Evolutionary conservation across 1,140 invertebrate genomes (phyloP), one percentile per base, ranked within the genome.

Genomic region (Antheraea mylitta): DNA sequence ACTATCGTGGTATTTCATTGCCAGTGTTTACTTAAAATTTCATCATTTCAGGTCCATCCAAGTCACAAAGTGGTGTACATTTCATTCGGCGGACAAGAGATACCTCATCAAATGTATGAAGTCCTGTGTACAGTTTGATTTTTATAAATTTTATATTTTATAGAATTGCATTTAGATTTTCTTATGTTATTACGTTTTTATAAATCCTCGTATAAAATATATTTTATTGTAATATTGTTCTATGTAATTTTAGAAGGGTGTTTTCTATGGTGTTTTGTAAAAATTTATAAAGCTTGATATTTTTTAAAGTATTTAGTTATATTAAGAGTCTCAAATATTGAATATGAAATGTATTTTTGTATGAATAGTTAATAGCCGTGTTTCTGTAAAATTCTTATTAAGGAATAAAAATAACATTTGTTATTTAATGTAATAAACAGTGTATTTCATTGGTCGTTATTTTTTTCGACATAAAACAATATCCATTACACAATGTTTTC

Each of bases 1-100:
- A 30, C 22, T 30, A 53, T 53, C 10, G 10, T 53, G 10, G 1
- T 53, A 13, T 53, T n/a, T 53, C 0, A 53, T 53, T 19, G 18
- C 1, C 22, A 30, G 22, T 30, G 4, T 30, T 30, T 30, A 1
- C 22, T 30, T 30, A 30, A 30, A 30, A 60, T 61, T 66, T 59
- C 78, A 69, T 70, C 45, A 73, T 92, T 90, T 30, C 84, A 95
- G 93, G 89, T 96, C n/a, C 95, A 96, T 77, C 94, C 94, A 0
- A 95, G 94, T 66, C 96, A 96, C 77, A 94, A 94, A 45, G 93
- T 88, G 16, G 90, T 96, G 45, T 97, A 96, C 83, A 94, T 97
- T 60, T 94, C 96, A 0, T 96, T 94, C 70, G 95, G 93, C 0
- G 95, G 95, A 0, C 86, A 94, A 70, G 96, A 97, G 83, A 82